A percentile compares a stretch with the other conserved stretches of the same genome.
phyloP scores from a whole-genome alignment of 2,888 invertebrate species.

The Chloroclystis v-ata region DNA sequence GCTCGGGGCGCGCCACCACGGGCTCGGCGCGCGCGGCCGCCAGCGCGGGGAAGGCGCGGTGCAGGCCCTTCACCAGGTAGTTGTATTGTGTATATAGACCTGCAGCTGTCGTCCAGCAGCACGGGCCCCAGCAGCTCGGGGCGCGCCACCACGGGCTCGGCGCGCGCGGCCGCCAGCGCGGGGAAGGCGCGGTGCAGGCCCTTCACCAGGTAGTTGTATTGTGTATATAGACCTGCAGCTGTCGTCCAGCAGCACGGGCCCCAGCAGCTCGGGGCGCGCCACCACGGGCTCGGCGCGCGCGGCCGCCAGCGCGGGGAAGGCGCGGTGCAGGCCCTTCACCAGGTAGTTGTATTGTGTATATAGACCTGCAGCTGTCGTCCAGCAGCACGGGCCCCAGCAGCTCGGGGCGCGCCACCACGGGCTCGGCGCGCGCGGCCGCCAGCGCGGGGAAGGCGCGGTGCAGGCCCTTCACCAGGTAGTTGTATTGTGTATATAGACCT shows the following conservation, averaged over 20 bases:
- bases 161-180: conserved; percentile 71
- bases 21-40: conserved; percentile 85
- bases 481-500: too few relatives aligned
- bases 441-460: conserved; percentile 69
- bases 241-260: conserved; percentile 87
- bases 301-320: conserved; percentile 41
- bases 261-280: conserved; percentile 89
- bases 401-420: conserved; percentile 90
- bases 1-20: conserved; percentile 89
- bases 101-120: conserved; percentile 80
- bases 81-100: too few relatives aligned
- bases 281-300: conserved; percentile 88
- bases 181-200: conserved; percentile 81
- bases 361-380: conserved; percentile 76
- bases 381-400: conserved; percentile 88
- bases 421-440: conserved; percentile 83
- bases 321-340: conserved; percentile 90
- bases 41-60: conserved; percentile 59
- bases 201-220: too few relatives aligned
- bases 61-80: conserved; percentile 92
- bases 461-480: conserved; percentile 91
- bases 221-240: conserved; percentile 44
- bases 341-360: too few relatives aligned
- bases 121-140: conserved; percentile 92
- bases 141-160: conserved; percentile 89